Evolutionary conservation across 2,888 invertebrate genomes (phyloP), one percentile per base, ranked within the genome.

Genomic region (Gibbula magus): DNA sequence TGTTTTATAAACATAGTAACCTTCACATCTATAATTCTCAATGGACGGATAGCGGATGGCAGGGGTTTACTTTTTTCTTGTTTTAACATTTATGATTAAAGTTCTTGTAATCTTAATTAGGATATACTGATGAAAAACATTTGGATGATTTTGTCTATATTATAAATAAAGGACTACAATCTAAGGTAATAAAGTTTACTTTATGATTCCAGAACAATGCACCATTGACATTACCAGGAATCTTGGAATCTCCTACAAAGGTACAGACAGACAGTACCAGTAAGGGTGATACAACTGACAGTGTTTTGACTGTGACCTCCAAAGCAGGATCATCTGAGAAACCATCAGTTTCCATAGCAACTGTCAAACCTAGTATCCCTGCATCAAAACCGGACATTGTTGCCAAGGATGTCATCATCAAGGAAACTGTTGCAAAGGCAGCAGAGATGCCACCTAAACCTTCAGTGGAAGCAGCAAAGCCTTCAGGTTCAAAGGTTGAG

Each of bases 221-320:
- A 18, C 74, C 85, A 29, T 77, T 82, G 13, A 82, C 83, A 16
- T 82, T 89, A 74, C 88, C 89, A 18, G 84, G 85, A 45, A 45
- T 45, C 45, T 13, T 45, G 79, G 90, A 89, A 77, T 86, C 88
- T 16, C 86, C 87, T 13, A 81, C 82, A 7, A 84, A 84, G 52
- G 25, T 70, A 22, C n/a, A 70, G 20, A 35, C 70, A n/a, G 74
- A 77, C 39, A n/a, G 32, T 8, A 75, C 35, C 45, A n/a, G 35
- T 22, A n/a, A 29, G 13, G 22, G n/a, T 32, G 54, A n/a, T 10
- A 18, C 39, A 20, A 35, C 16, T 39, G 70, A 70, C 39, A 39
- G 56, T 25, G 25, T 56, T 56, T 25, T 56, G 7, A 56, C 56
- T 25, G 56, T 56, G 56, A 56, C 56, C 20, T 22, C 56, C 20